phyloP scores from a whole-genome alignment of 2,888 invertebrate genomes.

The Drosophila rellima region DNA sequence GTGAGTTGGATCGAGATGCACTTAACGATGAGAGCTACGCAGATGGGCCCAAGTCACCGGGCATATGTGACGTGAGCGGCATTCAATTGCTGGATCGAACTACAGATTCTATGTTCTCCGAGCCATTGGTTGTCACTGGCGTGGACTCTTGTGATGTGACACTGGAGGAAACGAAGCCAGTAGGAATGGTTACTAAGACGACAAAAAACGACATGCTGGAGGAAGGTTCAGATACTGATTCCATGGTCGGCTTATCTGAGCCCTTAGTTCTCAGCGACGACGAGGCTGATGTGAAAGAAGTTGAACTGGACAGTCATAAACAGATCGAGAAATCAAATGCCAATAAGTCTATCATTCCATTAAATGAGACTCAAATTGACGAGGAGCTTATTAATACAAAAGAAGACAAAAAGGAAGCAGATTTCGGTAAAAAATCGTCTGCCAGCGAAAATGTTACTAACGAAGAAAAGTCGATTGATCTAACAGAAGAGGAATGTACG shows the following conservation, averaged over 20 bases:
- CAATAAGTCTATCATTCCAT: neutral
- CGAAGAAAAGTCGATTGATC: neutral
- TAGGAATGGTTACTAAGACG: neutral
- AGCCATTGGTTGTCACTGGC: constrained; percentile 68
- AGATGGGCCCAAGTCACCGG: constrained; percentile 2
- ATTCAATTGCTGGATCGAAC: constrained; percentile 80
- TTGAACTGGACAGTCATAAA: neutral
- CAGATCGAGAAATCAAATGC: neutral
- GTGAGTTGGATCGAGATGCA: constrained; percentile 13
- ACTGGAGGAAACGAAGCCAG: constrained; percentile 52
- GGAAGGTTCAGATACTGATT: constrained; percentile 48
- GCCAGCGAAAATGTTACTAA: neutral
- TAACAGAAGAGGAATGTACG: neutral
- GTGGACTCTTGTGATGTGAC: constrained; percentile 59
- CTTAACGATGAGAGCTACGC: constrained; percentile 10
- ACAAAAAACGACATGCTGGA: neutral
- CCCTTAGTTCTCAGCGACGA: constrained; percentile 71
- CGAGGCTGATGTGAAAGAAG: constrained; percentile 18
- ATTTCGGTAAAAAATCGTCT: neutral
- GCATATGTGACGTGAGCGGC: constrained; percentile 77
- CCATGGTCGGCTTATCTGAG: constrained; percentile 57
- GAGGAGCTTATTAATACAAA: neutral
- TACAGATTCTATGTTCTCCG: constrained; percentile 76
- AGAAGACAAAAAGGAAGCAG: neutral
- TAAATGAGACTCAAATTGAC: neutral